phyloP scores from a whole-genome alignment of 2,888 invertebrate genomes.

The Oscheius sp. region DNA sequence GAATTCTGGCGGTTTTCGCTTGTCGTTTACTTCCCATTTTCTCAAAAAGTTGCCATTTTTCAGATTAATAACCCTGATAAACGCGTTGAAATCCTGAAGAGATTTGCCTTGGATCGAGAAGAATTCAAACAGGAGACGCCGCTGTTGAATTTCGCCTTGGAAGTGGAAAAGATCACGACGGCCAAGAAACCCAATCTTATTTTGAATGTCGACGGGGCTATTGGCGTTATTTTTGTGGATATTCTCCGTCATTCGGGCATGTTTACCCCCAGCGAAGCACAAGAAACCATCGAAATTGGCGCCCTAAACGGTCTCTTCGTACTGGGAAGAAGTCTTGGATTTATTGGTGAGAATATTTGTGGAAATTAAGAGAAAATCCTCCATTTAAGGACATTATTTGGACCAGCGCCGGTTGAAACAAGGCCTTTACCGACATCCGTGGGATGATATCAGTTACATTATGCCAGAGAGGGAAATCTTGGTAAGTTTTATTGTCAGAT shows the following conservation, averaged over 20 bases:
- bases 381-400: constrained; percentile 85
- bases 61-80: constrained; percentile 97
- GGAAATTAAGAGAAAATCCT: neutral
- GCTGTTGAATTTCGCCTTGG: constrained; percentile 91
- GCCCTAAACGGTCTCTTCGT: constrained; percentile 98
- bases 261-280: constrained; percentile 86
- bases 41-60: neutral
- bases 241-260: constrained; percentile 83
- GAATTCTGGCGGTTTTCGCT: neutral
- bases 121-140: constrained; percentile 83
- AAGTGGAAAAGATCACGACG: constrained; percentile 98
- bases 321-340: constrained; percentile 95
- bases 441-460: constrained; percentile 96
- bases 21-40: too few species aligned
- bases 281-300: constrained; percentile 96
- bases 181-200: constrained; percentile 99
- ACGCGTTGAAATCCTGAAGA: constrained; percentile 94
- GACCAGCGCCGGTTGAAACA: constrained; percentile 98
- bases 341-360: constrained; percentile 81
- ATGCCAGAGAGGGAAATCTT: constrained; percentile 79
- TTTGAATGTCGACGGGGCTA: constrained; percentile 97
- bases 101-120: constrained; percentile 90
- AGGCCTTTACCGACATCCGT: constrained; percentile 97
- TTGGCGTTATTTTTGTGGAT: constrained; percentile 96
- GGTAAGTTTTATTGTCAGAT: constrained; percentile 21